Evolutionary conservation across 35 echinoderm and acorn worm genomes (phyloP), one percentile per base, ranked within the genome.

Genomic region (Apostichopus parvimensis): DNA sequence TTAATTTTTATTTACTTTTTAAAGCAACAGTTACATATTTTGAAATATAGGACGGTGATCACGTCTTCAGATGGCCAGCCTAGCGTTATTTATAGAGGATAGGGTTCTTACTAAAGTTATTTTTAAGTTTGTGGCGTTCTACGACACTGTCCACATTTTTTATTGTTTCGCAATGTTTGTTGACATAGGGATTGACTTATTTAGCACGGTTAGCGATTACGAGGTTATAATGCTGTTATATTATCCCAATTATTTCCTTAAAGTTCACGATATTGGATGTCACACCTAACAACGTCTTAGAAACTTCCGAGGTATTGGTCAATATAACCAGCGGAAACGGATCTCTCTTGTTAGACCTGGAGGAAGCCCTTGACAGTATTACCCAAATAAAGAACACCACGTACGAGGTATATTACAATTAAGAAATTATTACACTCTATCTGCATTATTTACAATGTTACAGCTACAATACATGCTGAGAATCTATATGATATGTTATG

Each of bases 351-450:
- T 4, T 20, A 25, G 9, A 56, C 0, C 57, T 58, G 57, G 54
- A 84, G 81, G 81, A 84, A 84, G 81, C 24, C 5, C 57, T 84
- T 25, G 9, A 56, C 17, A 20, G 23, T 10, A 58, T 84, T 14
- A 84, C 81, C 13, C 55, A 84, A 56, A 84, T 84, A 84, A 12
- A 84, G 23, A 84, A 57, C 17, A 62, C 81, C 6, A 22, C 81
- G 58, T 15, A 23, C 21, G 81, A 84, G 81, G 81, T 84, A 84
- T 21, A 84, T 23, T 83, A 7, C 6, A 75, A 75, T 3, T 75
- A 22, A 20, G 71, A 18, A 14, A 7, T 18, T 75, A 13, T 75
- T 20, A 4, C n/a, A 75, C 71, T n/a, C 12, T 61, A 12, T 61
- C 58, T 61, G 58, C 7, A 45, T 45, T 8, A 61, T 61, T 61